Base-by-base conservation (phyloP, 2,888 invertebrate species). In the Cataglyphis rosenhaueri region DNA sequence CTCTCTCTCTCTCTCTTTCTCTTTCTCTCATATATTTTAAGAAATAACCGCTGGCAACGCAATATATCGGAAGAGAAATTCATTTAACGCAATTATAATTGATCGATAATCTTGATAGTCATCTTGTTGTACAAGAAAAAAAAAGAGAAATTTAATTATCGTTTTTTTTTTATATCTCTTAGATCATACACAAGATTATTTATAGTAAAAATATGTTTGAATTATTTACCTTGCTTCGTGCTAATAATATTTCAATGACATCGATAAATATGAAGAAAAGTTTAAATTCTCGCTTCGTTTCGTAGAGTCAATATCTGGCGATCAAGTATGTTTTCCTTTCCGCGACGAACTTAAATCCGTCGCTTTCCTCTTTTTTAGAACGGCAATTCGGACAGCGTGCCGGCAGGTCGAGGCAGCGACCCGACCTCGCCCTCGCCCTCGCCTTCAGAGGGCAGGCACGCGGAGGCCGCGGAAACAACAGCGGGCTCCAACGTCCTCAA, bases 361-460 rank as follows among this genome's bases (percentile, higher is more conserved):
- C 57, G 9, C 44, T 48, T 57, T 32, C 10, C 6, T 76, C 12
- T 21, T 35, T 91, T 87, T 0, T 83, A 91, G 91, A 84, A 84
- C 61, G 84, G 73, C 82, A 89, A 84, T 82, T 89, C 86, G 61
- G 85, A 84, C 66, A 88, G 84, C 35, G 86, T 86, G 74, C 81
- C 85, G 70, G 89, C 85, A 83, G 87, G 88, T 35, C 87, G 82
- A 81, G 84, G 83, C 81, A 83, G 74, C 66, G 86, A 78, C 66
- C 81, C 64, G 85, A 88, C 81, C 85, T 88, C 83, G 85, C 82
- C 84, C 38, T 38, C 66, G 52, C 59, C 68, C 29, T 83, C 71
- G 12, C 52, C 82, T 64, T 85, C 84, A 74, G 89, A 87, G 83
- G 87, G 74, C 75, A 85, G 83, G 59, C 88, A 83, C 81, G 75